Percentiles rank a stretch among this genome's conserved stretches.
Evolutionary conservation across 2,797 vertebrate species (phyloP).

Genomic region (Thaleichthys pacificus): DNA sequence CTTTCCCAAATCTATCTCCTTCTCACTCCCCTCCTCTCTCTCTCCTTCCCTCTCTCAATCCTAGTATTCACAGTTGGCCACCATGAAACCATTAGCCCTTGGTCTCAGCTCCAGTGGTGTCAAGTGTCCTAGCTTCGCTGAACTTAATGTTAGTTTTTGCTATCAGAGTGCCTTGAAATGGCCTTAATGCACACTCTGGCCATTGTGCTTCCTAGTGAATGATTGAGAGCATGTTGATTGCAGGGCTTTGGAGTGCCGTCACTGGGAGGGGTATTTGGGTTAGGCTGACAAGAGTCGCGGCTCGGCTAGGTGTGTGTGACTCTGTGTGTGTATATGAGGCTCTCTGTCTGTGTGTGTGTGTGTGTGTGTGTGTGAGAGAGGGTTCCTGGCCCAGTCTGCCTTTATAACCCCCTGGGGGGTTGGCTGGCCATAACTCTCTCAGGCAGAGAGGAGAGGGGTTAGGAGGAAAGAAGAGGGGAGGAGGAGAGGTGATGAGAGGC

Average conservation of each 20-base stretch:
- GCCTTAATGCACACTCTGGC: slow-evolving; percentile 61
- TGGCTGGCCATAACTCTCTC: background rate
- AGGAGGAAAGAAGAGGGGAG: background rate
- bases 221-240: slow-evolving; percentile 73
- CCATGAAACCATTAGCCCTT: slow-evolving; percentile 69
- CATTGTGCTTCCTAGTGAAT: slow-evolving; percentile 54
- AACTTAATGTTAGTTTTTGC: slow-evolving; percentile 57
- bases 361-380: background rate
- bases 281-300: slow-evolving; percentile 48
- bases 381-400: slow-evolving; percentile 51
- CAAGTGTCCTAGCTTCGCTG: slow-evolving; percentile 48
- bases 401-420: slow-evolving; percentile 66
- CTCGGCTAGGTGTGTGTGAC: slow-evolving; percentile 24
- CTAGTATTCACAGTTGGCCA: slow-evolving; percentile 53
- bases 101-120: slow-evolving; percentile 55
- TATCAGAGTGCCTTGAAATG: slow-evolving; percentile 56
- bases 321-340: too few species aligned
- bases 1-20: background rate
- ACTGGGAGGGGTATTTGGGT: slow-evolving; percentile 72
- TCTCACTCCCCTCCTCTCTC: too few species aligned
- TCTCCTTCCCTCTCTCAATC: too few species aligned
- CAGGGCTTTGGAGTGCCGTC: slow-evolving; percentile 61
- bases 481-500: background rate
- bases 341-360: too few species aligned
- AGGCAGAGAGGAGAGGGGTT: background rate